Base-by-base conservation (phyloP, 1,140 invertebrate genomes). In the Pachypeltis micranthus region DNA sequence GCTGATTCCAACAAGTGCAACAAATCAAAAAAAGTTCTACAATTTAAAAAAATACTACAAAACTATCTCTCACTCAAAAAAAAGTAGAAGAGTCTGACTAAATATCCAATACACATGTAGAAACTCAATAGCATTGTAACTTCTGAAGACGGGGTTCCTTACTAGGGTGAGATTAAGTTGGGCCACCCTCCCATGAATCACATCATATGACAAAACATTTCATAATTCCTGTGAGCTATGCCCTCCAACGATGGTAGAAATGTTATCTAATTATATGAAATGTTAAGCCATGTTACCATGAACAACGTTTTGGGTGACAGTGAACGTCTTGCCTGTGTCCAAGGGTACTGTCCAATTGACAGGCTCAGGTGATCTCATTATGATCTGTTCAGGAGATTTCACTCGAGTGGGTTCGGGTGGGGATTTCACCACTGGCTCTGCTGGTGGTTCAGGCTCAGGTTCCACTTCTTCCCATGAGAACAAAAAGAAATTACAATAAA, bases 301-400 rank as follows among this genome's bases (percentile, higher is more conserved):
- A 75, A 85, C 84, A 67, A 92, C 87, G 76, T 91, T 92, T 77
- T 92, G 90, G 31, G 90, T 92, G 66, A 92, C 90, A 47, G 90
- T 92, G 75, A 93, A 92, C 4, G 89, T 91, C 78, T 91, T 92
- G 64, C 90, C 90, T 63, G 90, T 93, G 74, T 94, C 91, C 67
- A 94, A 79, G 55, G 91, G 90, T 62, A 95, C 91, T 23, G 90
- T 93, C 91, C 91, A 95, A 74, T 93, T 93, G 69, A 93, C 91
- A 59, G 90, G 89, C 75, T 92, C 90, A 3, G 90, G 90, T 10
- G 89, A 91, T 57, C 89, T 83, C 83, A 93, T 88, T 69, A 91
- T 84, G 76, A 91, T 87, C 73, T 93, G 90, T 75, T 94, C 91
- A 3, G 91, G 91, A 1, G 90, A 93, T 77, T 93, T 93, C 60